Evolutionary conservation across 2,797 vertebrate species (phyloP).

Genomic region (Botia almorhae): DNA sequence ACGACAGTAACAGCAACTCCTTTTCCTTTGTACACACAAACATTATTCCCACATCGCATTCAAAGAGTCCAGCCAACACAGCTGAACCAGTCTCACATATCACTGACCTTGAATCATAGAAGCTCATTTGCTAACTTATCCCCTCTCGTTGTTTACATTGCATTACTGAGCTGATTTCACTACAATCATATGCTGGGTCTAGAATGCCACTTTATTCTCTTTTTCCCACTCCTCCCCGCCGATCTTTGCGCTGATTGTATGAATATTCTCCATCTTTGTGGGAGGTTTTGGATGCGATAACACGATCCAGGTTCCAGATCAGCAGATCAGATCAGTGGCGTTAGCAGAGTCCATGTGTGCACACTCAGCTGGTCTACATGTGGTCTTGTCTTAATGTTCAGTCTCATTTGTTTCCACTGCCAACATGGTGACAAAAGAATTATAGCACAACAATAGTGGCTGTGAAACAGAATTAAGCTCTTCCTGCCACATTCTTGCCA

Average conservation of each 20-base stretch:
- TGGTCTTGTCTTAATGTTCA: constrained; percentile 15
- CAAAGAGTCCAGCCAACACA: constrained; percentile 43
- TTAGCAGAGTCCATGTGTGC: constrained; percentile 37
- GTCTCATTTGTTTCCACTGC: constrained; percentile 33
- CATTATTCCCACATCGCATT: constrained; percentile 33
- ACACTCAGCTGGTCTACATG: constrained; percentile 47
- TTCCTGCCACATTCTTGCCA: constrained; percentile 27
- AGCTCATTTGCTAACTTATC: constrained; percentile 15
- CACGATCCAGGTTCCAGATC: constrained; percentile 33
- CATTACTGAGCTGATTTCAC: not conserved
- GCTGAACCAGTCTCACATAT: constrained; percentile 39
- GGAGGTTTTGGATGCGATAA: constrained; percentile 39
- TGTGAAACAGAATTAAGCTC: constrained; percentile 30
- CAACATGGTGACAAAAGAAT: constrained; percentile 15
- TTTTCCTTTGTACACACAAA: constrained; percentile 41
- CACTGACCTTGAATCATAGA: constrained; percentile 15
- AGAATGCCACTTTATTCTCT: not conserved
- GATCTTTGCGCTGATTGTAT: constrained; percentile 19
- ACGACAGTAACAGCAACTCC: constrained; percentile 32
- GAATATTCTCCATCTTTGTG: constrained; percentile 28
- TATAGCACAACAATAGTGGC: constrained; percentile 18
- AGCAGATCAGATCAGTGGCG: constrained; percentile 12
- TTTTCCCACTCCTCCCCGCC: not conserved
- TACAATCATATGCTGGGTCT: not conserved
- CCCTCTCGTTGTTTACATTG: constrained; percentile 17